These are phyloP conservation scores for Epistrophe eligans DNA, from an alignment of 2,888 invertebrate species.

Conservation along the genomic window DNA sequence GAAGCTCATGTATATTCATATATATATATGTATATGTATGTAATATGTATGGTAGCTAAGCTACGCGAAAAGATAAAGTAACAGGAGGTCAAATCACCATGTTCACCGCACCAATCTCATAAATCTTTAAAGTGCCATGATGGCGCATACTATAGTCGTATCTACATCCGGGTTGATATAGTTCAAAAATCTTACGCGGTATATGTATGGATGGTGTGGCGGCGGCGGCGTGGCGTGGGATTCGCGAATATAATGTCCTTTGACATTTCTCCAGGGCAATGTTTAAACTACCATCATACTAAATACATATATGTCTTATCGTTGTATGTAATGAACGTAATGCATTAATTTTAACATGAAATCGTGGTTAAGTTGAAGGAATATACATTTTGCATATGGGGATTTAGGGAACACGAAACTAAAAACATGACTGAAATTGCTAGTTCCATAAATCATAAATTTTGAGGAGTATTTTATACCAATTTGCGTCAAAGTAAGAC, in stretches of 20 bases:
- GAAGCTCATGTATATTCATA: neutral
- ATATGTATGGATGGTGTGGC: neutral
- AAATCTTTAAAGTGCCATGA: slow-evolving; percentile 65
- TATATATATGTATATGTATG: neutral
- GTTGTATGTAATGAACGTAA: neutral
- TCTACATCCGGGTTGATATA: slow-evolving; percentile 62
- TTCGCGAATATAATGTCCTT: slow-evolving; percentile 44
- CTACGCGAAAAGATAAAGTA: slow-evolving; percentile 48
- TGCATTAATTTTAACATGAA: slow-evolving; percentile 31
- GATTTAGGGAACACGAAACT: slow-evolving; percentile 20
- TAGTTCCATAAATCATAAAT: slow-evolving; percentile 33
- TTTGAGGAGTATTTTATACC: slow-evolving; percentile 25
- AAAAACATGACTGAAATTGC: slow-evolving; percentile 27
- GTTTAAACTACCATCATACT: neutral
- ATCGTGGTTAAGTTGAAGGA: slow-evolving; percentile 27
- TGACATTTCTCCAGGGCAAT: slow-evolving; percentile 3
- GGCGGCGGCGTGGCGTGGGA: slow-evolving; percentile 14
- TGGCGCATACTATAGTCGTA: slow-evolving; percentile 39
- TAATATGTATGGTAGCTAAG: neutral
- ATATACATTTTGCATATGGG: neutral
- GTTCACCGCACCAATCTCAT: slow-evolving; percentile 68
- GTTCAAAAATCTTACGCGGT: slow-evolving; percentile 59
- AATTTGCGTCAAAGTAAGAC: slow-evolving; percentile 61
- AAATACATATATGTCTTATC: neutral
- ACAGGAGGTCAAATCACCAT: slow-evolving; percentile 71